Conservation (phyloP, 2,888 invertebrate genomes). For the Mythimna ferrago region DNA sequence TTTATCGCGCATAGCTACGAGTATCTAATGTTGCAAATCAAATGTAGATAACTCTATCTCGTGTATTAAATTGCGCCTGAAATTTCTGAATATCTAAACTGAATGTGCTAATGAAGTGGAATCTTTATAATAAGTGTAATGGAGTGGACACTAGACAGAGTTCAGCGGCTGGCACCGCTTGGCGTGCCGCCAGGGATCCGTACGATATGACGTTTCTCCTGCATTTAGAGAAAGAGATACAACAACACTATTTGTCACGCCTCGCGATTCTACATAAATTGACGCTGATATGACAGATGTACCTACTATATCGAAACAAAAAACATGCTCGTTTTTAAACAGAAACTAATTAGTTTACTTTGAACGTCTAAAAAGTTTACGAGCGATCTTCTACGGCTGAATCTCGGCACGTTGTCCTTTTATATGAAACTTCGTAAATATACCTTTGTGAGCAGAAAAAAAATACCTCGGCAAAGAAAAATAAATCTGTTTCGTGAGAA, state of each 20-base stretch:
- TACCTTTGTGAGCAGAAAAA: conserved; percentile 34
- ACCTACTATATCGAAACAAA: conserved; percentile 38
- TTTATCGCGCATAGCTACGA: conserved; percentile 21
- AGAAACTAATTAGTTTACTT: conserved; percentile 50
- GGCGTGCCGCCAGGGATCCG: conserved; percentile 75
- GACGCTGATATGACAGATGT: conserved; percentile 70
- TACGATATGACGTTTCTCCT: conserved; percentile 69
- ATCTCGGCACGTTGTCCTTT: conserved; percentile 33
- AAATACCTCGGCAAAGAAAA: conserved; percentile 30
- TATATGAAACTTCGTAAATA: conserved; percentile 29
- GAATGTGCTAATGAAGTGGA: conserved; percentile 57
- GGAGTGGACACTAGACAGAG: conserved; percentile 68
- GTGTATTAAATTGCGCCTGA: conserved; percentile 33
- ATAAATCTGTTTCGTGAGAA: conserved; percentile 40
- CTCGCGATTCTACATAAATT: conserved; percentile 65
- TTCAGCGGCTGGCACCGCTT: conserved; percentile 66
- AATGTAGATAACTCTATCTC: conserved; percentile 22
- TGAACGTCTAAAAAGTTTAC: conserved; percentile 20
- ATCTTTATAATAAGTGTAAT: conserved; percentile 63
- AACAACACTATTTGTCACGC: conserved; percentile 65
- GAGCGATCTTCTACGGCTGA: conserved; percentile 17
- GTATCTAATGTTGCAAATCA: conserved; percentile 15
- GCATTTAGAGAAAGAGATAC: conserved; percentile 69
- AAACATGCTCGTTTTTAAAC: conserved; percentile 43
- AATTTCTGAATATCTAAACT: conserved; percentile 44